phyloP scores from a whole-genome alignment of 2,797 vertebrate species.

The Thamnophis elegans region DNA sequence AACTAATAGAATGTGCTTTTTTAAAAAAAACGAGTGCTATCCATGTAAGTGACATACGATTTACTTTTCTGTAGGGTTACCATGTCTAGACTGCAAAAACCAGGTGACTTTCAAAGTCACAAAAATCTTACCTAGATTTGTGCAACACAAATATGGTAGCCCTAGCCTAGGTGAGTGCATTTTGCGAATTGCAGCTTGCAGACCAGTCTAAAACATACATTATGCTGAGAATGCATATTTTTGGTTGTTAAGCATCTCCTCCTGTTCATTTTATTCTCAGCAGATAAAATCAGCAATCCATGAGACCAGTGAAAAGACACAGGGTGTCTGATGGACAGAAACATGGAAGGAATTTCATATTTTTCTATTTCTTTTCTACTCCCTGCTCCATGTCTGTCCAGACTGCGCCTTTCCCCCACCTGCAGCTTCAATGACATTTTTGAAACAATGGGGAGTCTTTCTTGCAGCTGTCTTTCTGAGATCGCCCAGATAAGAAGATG shows the following conservation, averaged over 20 bases:
- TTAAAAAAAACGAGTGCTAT: background rate
- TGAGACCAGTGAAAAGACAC: background rate
- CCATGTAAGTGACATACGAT: background rate
- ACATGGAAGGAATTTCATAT: background rate
- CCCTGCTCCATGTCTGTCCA: background rate
- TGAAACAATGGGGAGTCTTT: background rate
- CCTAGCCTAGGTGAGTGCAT: background rate
- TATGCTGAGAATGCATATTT: background rate
- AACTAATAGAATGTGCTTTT: background rate
- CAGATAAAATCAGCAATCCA: background rate
- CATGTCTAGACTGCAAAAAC: background rate
- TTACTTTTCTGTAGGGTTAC: background rate
- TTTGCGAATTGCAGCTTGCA: background rate
- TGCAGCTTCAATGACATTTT: background rate
- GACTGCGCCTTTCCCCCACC: background rate
- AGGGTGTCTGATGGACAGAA: background rate
- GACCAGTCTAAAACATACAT: background rate
- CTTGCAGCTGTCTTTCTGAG: background rate
- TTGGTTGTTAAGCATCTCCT: background rate
- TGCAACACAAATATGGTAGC: background rate
- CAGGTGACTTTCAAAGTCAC: background rate
- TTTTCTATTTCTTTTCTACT: background rate
- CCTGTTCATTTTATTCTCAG: background rate
- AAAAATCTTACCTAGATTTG: background rate
- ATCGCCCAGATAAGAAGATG: background rate